These are phyloP conservation scores for Nautilus pompilius DNA, from an alignment of 1,140 invertebrate genomes.

Conservation along the genomic window DNA sequence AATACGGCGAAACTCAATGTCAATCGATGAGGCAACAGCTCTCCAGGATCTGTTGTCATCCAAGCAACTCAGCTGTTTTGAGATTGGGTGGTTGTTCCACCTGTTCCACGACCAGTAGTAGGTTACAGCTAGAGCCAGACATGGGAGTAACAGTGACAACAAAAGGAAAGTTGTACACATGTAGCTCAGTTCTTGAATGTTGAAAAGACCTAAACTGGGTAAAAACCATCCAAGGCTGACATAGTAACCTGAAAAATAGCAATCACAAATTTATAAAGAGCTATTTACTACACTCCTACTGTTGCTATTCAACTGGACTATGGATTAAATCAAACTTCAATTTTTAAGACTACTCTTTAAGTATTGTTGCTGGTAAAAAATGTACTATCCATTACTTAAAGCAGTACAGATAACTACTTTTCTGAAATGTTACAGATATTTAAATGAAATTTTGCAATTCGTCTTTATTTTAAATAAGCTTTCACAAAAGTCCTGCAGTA, in stretches of 20 bases:
- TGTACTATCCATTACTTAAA: not conserved
- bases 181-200: conserved; percentile 18
- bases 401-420: not conserved
- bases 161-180: conserved; percentile 36
- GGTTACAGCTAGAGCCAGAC: conserved; percentile 25
- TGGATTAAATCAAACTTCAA: not conserved
- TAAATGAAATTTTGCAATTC: too few relatives aligned
- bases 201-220: conserved; percentile 33
- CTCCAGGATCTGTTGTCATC: conserved; percentile 61
- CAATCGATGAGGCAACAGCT: conserved; percentile 69
- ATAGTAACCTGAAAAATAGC: conserved; percentile 42
- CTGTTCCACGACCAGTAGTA: conserved; percentile 66
- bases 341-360: not conserved
- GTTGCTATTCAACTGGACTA: not conserved
- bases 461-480: too few relatives aligned
- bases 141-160: conserved; percentile 28
- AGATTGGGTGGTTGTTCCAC: conserved; percentile 74
- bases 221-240: conserved; percentile 36
- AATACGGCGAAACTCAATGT: conserved; percentile 72
- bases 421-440: not conserved
- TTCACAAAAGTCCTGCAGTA: too few relatives aligned
- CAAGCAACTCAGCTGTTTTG: conserved; percentile 65
- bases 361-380: not conserved
- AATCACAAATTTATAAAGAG: not conserved
- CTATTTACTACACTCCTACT: not conserved